Evolutionary conservation across 2,113 vertebrate genomes (phyloP), one percentile per base, ranked within the genome.

Genomic region (Nothoprocta pentlandii): DNA sequence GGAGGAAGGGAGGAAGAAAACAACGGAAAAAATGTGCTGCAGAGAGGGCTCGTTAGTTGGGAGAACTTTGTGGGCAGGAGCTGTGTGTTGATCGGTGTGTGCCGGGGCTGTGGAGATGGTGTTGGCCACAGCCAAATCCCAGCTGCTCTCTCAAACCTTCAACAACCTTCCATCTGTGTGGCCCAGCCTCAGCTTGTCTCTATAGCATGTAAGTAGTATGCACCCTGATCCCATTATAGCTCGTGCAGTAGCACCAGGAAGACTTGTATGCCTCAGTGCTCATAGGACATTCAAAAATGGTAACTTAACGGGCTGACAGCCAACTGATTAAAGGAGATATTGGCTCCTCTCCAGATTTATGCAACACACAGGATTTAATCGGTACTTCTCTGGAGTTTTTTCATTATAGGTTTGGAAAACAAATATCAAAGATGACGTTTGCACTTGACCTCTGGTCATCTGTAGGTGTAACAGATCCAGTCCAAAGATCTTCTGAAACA

Each of bases 251-350:
- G 63, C 80, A 89, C 87, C 79, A 87, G 93, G 93, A 91, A 95
- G 85, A 91, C 11, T 73, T 91, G 32, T 53, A 83, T 86, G 92
- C 76, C 76, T 97, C 94, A 78, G 28, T 94, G 95, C 56, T 81
- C 58, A 79, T 6, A 26, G 87, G 76, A 70, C 47, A 71, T 95
- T 93, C 15, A 61, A 49, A 91, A 94, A 80, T 49, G 51, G 61
- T 54, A 46, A 17, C 56, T 93, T 16, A 22, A 53, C 1, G 32
- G 89, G 69, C 73, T 44, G 73, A 34, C 61, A 86, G 92, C 89
- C 91, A 82, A 42, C 22, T 6, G 53, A 80, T 41, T 87, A 61
- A 89, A 93, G 28, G 67, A 89, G n/a, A 44, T 25, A 6, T 47
- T 90, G 79, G 87, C 34, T 78, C 80, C 71, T 63, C 36, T 91